Conservation (phyloP, 2,797 vertebrate species). For the Eulemur albifrons region DNA sequence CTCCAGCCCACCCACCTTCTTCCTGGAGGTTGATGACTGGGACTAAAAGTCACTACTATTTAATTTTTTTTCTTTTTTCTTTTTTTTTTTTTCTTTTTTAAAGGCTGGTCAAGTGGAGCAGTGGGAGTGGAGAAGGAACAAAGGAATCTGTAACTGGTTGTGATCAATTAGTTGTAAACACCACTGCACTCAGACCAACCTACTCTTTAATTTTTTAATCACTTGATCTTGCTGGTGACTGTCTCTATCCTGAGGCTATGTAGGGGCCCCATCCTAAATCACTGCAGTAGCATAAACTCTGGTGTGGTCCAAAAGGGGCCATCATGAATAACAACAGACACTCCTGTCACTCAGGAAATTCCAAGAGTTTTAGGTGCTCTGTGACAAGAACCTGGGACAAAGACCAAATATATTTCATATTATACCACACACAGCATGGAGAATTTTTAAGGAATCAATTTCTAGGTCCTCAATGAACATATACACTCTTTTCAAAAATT, state of each 20-base stretch:
- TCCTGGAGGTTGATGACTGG: neutral
- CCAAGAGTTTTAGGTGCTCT: no score
- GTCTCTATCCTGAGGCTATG: neutral
- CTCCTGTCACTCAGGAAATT: neutral
- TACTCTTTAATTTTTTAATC: no score
- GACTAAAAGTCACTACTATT: neutral
- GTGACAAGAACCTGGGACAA: no score
- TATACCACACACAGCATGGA: neutral
- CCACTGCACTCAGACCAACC: no score
- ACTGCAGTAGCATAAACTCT: neutral
- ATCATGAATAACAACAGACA: neutral
- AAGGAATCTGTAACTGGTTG: no score
- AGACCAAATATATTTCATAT: no score
- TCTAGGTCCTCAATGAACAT: neutral
- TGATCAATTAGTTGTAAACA: no score
- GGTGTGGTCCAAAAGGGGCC: neutral
- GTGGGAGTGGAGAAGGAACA: no score
- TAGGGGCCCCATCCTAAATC: neutral
- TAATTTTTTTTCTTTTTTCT: no score
- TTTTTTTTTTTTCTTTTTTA: no score
- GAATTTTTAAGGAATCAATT: neutral
- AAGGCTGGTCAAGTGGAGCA: no score
- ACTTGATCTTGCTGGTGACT: neutral
- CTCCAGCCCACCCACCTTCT: neutral
- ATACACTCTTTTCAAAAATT: neutral